Conservation (phyloP, 2,797 vertebrate species). For the Heterohyrax brucei region DNA sequence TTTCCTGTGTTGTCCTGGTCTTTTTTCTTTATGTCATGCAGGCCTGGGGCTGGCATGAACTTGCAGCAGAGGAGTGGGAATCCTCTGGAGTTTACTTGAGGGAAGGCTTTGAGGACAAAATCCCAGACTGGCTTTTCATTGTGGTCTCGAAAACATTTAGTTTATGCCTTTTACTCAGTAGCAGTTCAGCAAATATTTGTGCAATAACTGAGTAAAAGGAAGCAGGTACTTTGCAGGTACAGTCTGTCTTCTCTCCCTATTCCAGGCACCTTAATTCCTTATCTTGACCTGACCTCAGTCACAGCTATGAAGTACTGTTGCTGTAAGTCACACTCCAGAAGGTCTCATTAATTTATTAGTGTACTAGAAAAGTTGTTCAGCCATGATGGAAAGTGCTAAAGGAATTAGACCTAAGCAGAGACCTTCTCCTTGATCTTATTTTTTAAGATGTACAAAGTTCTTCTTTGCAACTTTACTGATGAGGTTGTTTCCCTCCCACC, state of each 20-base stretch:
- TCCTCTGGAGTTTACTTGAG: neutral
- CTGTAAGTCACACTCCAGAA: slow-evolving; percentile 18
- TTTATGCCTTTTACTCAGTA: neutral
- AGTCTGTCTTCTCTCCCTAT: neutral
- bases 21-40: fast-evolving
- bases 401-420: neutral
- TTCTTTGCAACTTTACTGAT: neutral
- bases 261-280: neutral
- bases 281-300: slow-evolving; percentile 6
- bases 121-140: neutral
- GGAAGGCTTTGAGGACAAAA: neutral
- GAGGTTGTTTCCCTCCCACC: neutral
- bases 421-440: neutral
- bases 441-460: neutral
- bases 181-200: neutral
- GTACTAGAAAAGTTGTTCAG: neutral
- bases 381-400: neutral
- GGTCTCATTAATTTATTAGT: neutral
- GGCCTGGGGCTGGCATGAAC: neutral
- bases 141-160: neutral
- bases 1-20: neutral
- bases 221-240: neutral
- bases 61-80: neutral
- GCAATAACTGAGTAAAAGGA: neutral
- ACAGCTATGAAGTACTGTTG: slow-evolving; percentile 29